Conservation (phyloP, 1,140 invertebrate genomes). For the Odontomachus brunneus region DNA sequence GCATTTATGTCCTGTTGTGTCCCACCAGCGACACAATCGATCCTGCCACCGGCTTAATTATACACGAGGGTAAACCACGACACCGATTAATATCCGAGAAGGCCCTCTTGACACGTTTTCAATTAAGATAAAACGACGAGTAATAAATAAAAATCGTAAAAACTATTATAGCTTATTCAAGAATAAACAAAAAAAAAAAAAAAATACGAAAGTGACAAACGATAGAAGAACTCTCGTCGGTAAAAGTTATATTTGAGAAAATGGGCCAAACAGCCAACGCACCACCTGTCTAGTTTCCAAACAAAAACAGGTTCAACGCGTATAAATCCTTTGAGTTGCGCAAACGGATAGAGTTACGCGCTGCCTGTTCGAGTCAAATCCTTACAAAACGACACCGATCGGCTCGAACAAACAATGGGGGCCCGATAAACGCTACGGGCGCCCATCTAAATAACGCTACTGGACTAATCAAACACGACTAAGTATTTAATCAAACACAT, state of each 20-base stretch:
- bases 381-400: conserved; percentile 46
- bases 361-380: conserved; percentile 35
- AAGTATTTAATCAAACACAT: conserved; percentile 82
- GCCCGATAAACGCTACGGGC: conserved; percentile 26
- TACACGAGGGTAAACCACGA: neutral
- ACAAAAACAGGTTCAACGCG: conserved; percentile 8
- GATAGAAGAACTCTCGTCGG: too few relatives aligned
- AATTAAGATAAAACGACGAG: conserved; percentile 21
- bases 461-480: conserved; percentile 75
- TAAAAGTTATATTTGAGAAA: neutral
- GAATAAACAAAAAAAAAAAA: neutral
- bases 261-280: conserved; percentile 10
- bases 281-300: conserved; percentile 45
- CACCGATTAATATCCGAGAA: conserved; percentile 5
- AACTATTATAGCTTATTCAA: neutral
- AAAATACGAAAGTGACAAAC: neutral
- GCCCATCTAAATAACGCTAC: conserved; percentile 62
- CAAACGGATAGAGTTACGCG: conserved; percentile 19
- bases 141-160: conserved; percentile 20
- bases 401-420: conserved; percentile 50
- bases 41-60: conserved; percentile 1
- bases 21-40: conserved; percentile 11
- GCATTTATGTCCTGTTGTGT: conserved; percentile 30
- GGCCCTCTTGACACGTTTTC: too few relatives aligned
- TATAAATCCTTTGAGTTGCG: conserved; percentile 38